Conservation (phyloP, 2,797 vertebrate genomes). For the Chanos chanos region DNA sequence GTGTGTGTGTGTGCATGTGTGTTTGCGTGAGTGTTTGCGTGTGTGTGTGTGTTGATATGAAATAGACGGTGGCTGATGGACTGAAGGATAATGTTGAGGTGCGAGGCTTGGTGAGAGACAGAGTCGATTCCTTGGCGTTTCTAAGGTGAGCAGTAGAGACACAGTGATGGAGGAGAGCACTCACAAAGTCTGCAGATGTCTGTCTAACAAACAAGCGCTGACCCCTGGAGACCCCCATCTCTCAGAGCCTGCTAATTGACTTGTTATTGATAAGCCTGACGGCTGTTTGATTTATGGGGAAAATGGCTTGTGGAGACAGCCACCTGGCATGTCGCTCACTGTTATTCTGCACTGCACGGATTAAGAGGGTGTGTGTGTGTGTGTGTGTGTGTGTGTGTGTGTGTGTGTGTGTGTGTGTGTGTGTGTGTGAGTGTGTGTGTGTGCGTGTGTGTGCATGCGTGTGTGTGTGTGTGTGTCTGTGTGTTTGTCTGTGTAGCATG, state of each 20-base stretch:
- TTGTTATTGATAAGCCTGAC: slow-evolving; percentile 79
- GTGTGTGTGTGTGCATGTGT: no score
- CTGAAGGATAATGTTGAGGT: no score
- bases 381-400: slow-evolving; percentile 21
- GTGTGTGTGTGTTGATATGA: slow-evolving; percentile 2
- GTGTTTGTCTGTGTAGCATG: no score
- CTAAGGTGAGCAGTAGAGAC: not conserved
- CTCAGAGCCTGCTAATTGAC: slow-evolving; percentile 68
- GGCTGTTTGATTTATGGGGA: slow-evolving; percentile 73
- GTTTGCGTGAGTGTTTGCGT: not conserved
- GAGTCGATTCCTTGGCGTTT: no score
- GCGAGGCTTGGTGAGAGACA: no score
- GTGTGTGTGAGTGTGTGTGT: not conserved
- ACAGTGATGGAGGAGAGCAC: slow-evolving; percentile 29
- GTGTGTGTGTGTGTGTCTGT: not conserved
- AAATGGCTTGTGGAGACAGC: slow-evolving; percentile 62
- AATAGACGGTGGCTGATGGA: no score
- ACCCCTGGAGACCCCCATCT: slow-evolving; percentile 67
- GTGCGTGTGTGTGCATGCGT: not conserved
- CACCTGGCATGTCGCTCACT: slow-evolving; percentile 66
- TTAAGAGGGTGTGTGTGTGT: slow-evolving; percentile 55
- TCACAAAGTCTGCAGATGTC: slow-evolving; percentile 71
- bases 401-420: slow-evolving; percentile 32
- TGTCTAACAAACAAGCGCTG: slow-evolving; percentile 67
- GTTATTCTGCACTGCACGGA: slow-evolving; percentile 56